Percentiles rank a stretch among this genome's conserved stretches.
phyloP scores from a whole-genome alignment of 2,797 vertebrate genomes.

The Urosaurus nigricauda region DNA sequence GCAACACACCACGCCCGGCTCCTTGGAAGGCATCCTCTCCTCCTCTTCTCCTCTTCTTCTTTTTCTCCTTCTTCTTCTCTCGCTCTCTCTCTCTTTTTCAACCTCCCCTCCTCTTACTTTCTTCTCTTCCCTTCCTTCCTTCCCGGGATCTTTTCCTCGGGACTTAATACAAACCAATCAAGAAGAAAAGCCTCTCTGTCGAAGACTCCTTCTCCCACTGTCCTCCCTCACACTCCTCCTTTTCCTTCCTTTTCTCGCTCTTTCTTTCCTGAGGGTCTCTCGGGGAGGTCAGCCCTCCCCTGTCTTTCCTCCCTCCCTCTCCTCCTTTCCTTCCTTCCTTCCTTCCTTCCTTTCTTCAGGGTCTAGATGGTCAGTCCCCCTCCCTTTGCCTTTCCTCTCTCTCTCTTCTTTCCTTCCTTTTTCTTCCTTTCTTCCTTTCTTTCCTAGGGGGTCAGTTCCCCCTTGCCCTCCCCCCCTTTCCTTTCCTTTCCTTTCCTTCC shows the following conservation, averaged over 20 bases:
- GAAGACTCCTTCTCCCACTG: too few relatives aligned
- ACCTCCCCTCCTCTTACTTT: not conserved
- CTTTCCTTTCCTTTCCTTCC: too few relatives aligned
- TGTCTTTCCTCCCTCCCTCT: not conserved
- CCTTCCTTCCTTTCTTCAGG: not conserved
- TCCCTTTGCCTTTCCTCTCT: not conserved
- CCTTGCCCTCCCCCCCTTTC: not conserved
- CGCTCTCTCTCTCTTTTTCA: not conserved
- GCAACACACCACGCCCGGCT: constrained; percentile 23
- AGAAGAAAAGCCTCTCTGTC: too few relatives aligned
- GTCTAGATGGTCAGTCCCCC: too few relatives aligned
- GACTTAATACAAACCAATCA: too few relatives aligned
- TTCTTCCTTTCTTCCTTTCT: not conserved
- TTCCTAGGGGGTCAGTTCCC: too few relatives aligned
- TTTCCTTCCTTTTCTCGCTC: too few relatives aligned
- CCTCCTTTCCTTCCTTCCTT: not conserved
- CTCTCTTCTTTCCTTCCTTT: too few relatives aligned
- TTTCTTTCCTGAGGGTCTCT: too few relatives aligned
- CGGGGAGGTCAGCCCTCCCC: not conserved
- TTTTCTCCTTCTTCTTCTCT: constrained; percentile 19
- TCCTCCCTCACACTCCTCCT: not conserved
- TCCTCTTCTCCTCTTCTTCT: not conserved
- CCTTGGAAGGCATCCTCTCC: constrained; percentile 46
- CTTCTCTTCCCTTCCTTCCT: not conserved
- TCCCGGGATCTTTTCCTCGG: not conserved